A percentile compares a stretch with the other conserved stretches of the same genome.
phyloP scores from a whole-genome alignment of 2,113 vertebrate species.

The Nanorana parkeri region DNA sequence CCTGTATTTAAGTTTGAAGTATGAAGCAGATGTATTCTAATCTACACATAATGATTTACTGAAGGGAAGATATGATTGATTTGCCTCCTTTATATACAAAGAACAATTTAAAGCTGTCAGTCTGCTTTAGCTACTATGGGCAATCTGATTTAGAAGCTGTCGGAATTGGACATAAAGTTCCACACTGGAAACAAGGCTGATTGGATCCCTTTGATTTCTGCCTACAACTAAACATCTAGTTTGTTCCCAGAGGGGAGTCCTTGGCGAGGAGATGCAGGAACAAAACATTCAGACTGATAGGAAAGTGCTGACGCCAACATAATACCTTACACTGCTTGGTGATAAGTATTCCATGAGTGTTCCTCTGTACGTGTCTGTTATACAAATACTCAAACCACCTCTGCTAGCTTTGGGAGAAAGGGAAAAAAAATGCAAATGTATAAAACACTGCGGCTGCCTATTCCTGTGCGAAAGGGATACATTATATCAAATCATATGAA shows the following conservation, averaged over 20 bases:
- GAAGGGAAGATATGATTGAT: not conserved
- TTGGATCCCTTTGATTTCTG: conserved; percentile 48
- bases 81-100: not conserved
- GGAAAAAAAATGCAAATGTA: not conserved
- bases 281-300: conserved; percentile 34
- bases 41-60: no score
- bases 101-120: not conserved
- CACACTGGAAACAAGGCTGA: conserved; percentile 27
- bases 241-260: conserved; percentile 42
- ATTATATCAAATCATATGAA: not conserved
- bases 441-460: not conserved
- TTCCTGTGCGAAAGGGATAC: not conserved
- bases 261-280: conserved; percentile 24
- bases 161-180: not conserved
- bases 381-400: conserved; percentile 8
- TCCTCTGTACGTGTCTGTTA: conserved; percentile 37
- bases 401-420: not conserved
- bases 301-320: conserved; percentile 45
- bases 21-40: no score
- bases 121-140: conserved; percentile 6
- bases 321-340: conserved; percentile 14
- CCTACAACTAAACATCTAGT: conserved; percentile 29
- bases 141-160: conserved; percentile 37
- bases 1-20: no score
- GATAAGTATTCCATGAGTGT: conserved; percentile 40